A percentile compares a stretch with the other conserved stretches of the same genome.
These are phyloP conservation scores for Pelodiscus sinensis DNA, from an alignment of 2,113 vertebrate genomes.

Conservation along the genomic window DNA sequence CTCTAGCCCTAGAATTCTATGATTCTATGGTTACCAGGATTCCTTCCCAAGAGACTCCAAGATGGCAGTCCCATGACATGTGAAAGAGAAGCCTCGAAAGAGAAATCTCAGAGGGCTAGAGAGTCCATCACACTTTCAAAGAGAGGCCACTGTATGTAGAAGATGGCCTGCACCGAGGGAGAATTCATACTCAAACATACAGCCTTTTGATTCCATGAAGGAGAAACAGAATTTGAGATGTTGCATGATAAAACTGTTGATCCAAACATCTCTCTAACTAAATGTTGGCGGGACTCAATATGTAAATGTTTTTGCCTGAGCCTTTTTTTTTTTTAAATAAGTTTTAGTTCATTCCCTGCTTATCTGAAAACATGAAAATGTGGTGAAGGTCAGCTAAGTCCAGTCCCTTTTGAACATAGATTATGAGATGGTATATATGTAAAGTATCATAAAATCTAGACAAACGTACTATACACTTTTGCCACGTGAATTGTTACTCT, in stretches of 20 bases:
- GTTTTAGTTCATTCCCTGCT: background rate
- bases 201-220: constrained; percentile 29
- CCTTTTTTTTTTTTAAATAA: no score
- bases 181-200: constrained; percentile 27
- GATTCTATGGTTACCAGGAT: constrained; percentile 11
- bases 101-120: background rate
- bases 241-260: constrained; percentile 18
- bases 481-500: background rate
- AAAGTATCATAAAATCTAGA: constrained; percentile 32
- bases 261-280: background rate
- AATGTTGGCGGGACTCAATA: background rate
- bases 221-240: constrained; percentile 36
- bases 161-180: constrained; percentile 40
- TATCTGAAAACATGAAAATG: background rate
- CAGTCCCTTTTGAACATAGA: background rate
- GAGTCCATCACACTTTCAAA: constrained; percentile 41
- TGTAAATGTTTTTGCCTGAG: rapidly evolving
- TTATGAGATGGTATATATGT: background rate
- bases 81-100: constrained; percentile 27
- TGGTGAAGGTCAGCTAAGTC: background rate
- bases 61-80: constrained; percentile 53
- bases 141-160: constrained; percentile 31
- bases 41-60: constrained; percentile 30
- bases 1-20: no score
- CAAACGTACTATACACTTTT: constrained; percentile 9